These are phyloP conservation scores for Batillaria attramentaria DNA, from an alignment of 1,140 invertebrate species.

Conservation along the genomic window DNA sequence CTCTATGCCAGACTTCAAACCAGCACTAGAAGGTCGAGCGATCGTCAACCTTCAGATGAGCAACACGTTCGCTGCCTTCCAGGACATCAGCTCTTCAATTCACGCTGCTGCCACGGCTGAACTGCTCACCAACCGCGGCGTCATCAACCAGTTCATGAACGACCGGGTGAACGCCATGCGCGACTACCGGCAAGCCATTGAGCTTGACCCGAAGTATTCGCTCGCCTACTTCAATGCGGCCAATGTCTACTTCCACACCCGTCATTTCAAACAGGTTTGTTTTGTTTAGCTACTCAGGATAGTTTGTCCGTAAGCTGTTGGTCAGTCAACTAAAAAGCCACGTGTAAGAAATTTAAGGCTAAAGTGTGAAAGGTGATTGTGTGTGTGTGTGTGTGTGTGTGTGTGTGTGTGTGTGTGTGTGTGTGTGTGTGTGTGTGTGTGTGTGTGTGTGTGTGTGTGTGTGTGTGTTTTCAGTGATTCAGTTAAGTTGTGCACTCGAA, in stretches of 20 bases:
- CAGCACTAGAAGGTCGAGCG: constrained; percentile 69
- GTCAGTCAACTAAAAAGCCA: no score
- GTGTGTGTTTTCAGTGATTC: no score
- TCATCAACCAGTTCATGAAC: constrained; percentile 72
- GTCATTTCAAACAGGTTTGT: constrained; percentile 70
- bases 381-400: no score
- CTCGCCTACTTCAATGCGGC: constrained; percentile 72
- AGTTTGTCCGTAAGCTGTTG: no score
- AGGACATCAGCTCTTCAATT: constrained; percentile 69
- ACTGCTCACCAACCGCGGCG: constrained; percentile 70
- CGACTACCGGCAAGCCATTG: constrained; percentile 69
- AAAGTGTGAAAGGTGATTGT: no score
- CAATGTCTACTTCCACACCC: constrained; percentile 69
- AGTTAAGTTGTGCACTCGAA: no score
- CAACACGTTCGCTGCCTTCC: constrained; percentile 68
- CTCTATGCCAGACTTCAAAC: constrained; percentile 65
- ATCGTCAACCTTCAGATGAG: constrained; percentile 72
- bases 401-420: no score
- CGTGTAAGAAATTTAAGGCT: no score
- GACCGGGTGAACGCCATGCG: constrained; percentile 69
- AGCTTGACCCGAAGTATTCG: constrained; percentile 64
- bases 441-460: no score
- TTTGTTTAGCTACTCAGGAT: no score
- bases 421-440: no score
- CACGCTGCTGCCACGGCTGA: constrained; percentile 65